Evolutionary conservation across 2,797 vertebrate species (phyloP).

Genomic region (Remorina albescens): DNA sequence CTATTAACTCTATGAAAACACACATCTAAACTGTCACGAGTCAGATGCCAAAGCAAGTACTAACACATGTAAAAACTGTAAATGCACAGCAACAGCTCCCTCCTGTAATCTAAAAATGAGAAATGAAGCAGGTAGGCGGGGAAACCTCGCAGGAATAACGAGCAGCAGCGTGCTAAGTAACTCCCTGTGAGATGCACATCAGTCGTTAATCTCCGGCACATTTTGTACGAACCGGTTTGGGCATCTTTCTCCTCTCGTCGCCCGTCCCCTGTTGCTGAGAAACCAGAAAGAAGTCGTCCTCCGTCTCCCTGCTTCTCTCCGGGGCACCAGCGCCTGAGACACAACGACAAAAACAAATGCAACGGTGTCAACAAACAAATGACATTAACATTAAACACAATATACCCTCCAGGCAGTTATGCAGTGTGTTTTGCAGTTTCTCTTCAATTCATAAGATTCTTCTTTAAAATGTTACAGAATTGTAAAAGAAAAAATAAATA

Average conservation of each 20-base stretch:
- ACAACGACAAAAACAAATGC: constrained; percentile 18
- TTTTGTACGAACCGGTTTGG: constrained; percentile 73
- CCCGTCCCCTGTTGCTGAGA: constrained; percentile 53
- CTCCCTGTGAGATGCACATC: constrained; percentile 8
- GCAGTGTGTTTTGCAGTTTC: neutral
- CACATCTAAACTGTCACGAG: neutral
- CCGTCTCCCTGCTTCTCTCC: constrained; percentile 61
- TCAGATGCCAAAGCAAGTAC: neutral
- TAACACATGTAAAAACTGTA: neutral
- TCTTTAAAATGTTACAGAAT: neutral
- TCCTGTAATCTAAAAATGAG: neutral
- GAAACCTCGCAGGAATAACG: neutral
- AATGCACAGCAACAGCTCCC: neutral
- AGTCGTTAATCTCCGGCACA: neutral
- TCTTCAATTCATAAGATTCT: neutral
- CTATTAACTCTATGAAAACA: neutral
- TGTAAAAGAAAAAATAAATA: neutral
- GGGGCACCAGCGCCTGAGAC: constrained; percentile 62
- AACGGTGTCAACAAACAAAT: neutral
- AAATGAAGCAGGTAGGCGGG: neutral
- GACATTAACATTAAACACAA: neutral
- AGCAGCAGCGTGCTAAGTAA: neutral
- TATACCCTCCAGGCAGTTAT: no score
- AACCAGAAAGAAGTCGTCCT: constrained; percentile 72
- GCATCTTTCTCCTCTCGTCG: constrained; percentile 74